Percentiles rank a stretch among this genome's conserved stretches.
These are phyloP conservation scores for Drosophila melanosoma DNA, from an alignment of 2,888 invertebrate species.

Conservation along the genomic window DNA sequence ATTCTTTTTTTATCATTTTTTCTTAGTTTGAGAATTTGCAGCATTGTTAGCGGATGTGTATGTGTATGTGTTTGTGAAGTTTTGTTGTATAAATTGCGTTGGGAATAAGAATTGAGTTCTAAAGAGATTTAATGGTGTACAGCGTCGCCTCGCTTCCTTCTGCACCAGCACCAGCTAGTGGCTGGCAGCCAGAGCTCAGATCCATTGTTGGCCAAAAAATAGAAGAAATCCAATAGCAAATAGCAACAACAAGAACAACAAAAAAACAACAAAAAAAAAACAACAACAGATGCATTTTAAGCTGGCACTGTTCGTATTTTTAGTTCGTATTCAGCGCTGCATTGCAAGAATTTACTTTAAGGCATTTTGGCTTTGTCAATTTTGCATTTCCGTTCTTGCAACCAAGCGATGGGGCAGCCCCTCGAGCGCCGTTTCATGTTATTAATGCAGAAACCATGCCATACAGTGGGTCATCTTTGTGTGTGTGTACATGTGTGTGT, in stretches of 20 bases:
- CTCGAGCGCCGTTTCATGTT: slow-evolving; percentile 47
- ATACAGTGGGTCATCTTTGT: slow-evolving; percentile 19
- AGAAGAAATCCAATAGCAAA: slow-evolving; percentile 15
- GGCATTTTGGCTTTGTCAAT: slow-evolving; percentile 75
- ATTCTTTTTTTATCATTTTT: slow-evolving; percentile 18
- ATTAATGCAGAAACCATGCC: slow-evolving; percentile 51
- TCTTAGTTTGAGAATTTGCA: slow-evolving; percentile 49
- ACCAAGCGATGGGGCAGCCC: slow-evolving; percentile 24
- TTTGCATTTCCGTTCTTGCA: slow-evolving; percentile 65
- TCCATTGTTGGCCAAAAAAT: slow-evolving; percentile 47
- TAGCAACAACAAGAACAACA: slow-evolving; percentile 17
- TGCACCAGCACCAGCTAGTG: slow-evolving; percentile 10
- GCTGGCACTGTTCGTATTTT: slow-evolving; percentile 36
- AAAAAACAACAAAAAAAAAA: slow-evolving; percentile 14
- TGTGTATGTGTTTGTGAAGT: slow-evolving; percentile 59
- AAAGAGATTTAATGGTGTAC: slow-evolving; percentile 82
- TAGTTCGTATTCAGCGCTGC: slow-evolving; percentile 39
- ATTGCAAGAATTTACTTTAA: slow-evolving; percentile 68
- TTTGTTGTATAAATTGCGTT: slow-evolving; percentile 83
- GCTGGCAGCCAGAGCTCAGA: slow-evolving; percentile 31
- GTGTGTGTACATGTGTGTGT: not conserved
- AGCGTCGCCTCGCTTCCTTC: slow-evolving; percentile 46
- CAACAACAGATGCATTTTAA: slow-evolving; percentile 33
- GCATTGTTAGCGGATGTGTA: slow-evolving; percentile 46
- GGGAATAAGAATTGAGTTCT: slow-evolving; percentile 83